A percentile compares a stretch with the other conserved stretches of the same genome.
phyloP scores from a whole-genome alignment of 35 echinoderm and acorn worm species.

The Anneissia japonica region DNA sequence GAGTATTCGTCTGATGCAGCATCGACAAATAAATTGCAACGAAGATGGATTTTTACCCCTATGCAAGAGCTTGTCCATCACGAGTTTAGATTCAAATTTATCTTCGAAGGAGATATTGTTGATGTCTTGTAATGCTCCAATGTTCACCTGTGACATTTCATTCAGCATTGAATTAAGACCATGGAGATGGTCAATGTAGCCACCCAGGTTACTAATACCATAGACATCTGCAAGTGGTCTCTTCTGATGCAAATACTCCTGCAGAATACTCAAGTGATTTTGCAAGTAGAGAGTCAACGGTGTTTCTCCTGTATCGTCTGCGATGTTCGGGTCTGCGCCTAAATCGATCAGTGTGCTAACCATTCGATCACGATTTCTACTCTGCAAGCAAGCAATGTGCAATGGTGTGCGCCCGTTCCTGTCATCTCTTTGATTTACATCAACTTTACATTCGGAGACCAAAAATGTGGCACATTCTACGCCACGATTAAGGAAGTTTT shows the following conservation, averaged over 20 bases:
- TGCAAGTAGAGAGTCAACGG: conserved; percentile 17
- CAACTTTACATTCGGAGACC: not conserved
- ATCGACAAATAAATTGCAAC: not conserved
- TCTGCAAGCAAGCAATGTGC: not conserved
- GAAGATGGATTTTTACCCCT: not conserved
- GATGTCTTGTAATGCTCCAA: not conserved
- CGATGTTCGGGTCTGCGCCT: conserved; percentile 30
- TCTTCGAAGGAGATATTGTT: not conserved
- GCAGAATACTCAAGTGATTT: not conserved
- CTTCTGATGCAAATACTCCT: not conserved
- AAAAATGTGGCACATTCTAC: conserved; percentile 25
- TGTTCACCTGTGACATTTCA: not conserved
- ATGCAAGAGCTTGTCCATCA: not conserved
- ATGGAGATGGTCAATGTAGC: not conserved
- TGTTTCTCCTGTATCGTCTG: conserved; percentile 10
- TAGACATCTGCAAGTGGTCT: not conserved
- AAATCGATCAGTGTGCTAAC: not conserved
- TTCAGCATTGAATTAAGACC: not conserved
- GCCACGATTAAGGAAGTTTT: not conserved
- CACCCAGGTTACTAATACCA: not conserved
- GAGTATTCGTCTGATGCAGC: not conserved
- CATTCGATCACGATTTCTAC: conserved; percentile 14
- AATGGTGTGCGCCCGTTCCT: not conserved
- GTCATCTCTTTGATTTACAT: conserved; percentile 18
- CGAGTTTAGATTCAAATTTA: not conserved